Evolutionary conservation across 2,113 vertebrate species (phyloP), one percentile per base, ranked within the genome.

Genomic region (Carassius auratus): DNA sequence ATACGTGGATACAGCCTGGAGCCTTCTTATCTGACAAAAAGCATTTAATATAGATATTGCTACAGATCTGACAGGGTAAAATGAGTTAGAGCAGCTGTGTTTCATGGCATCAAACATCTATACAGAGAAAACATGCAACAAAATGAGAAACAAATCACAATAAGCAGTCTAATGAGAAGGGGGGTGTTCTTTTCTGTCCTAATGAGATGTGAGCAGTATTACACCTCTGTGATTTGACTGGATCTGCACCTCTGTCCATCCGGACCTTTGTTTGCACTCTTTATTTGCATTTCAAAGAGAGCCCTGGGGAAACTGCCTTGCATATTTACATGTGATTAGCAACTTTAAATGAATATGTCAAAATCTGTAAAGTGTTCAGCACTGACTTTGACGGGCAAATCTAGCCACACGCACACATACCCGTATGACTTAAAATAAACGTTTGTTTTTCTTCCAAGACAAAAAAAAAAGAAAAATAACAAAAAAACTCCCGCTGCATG

Each of bases 291-390:
- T 94, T 94, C 93, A 95, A 95, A 95, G 92, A 88, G 83, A 90
- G 91, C 91, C 92, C 88, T 84, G 68, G 92, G 92, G 93, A 94
- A 88, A 86, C 86, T 90, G 92, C 88, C 92, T 92, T 95, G 94
- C 94, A 95, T 94, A 94, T 94, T 94, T 94, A 92, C 93, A 94
- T 94, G 92, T 93, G 92, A 94, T 95, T 94, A 94, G 90, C 92
- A 91, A 93, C 92, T 93, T 94, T 94, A 93, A 94, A 94, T 94
- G 90, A 95, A 93, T 87, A 92, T 90, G 91, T 94, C 93, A 94
- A 91, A 94, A 92, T 92, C 89, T 85, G 83, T 87, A 92, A 92
- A 90, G 87, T 85, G 87, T 86, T 91, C 87, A 86, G 86, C 79
- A 75, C 86, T 90, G 92, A 90, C 89, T 91, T 86, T 71, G 80